These are phyloP conservation scores for Haplochromis burtoni DNA, from an alignment of 2,113 vertebrate species.

Conservation along the genomic window DNA sequence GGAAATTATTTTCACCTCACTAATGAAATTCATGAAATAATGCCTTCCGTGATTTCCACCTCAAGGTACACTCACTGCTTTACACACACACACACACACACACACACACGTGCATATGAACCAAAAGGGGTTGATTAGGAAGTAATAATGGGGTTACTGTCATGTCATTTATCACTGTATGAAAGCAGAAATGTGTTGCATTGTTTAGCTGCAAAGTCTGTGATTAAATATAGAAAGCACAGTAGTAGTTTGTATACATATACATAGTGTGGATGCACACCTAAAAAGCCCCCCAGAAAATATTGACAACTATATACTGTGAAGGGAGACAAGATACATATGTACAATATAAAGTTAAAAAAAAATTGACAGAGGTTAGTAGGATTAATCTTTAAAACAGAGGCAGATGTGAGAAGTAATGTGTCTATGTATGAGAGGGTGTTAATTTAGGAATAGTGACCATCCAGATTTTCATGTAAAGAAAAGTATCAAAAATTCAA, in stretches of 20 bases:
- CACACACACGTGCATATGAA: not conserved
- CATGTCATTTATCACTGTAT: conserved; percentile 31
- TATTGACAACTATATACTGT: not conserved
- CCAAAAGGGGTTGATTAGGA: conserved; percentile 49
- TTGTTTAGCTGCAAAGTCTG: conserved; percentile 14
- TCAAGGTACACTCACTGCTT: not conserved
- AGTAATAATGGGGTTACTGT: conserved; percentile 29
- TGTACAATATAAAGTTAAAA: not conserved
- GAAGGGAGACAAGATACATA: not conserved
- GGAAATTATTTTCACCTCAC: conserved; percentile 58
- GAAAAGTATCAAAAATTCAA: conserved; percentile 10
- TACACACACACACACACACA: not conserved
- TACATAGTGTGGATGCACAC: not conserved
- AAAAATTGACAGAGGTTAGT: not conserved
- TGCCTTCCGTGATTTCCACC: conserved; percentile 21
- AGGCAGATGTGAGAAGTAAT: not conserved
- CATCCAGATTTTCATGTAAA: not conserved
- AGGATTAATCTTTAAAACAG: not conserved
- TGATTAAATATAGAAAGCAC: conserved; percentile 39
- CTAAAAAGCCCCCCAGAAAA: not conserved
- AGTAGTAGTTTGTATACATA: not conserved
- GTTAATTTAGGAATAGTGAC: not conserved
- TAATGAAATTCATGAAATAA: conserved; percentile 67
- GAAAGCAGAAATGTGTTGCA: not conserved
- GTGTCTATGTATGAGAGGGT: not conserved